Conservation (phyloP, 2,113 vertebrate genomes). For the Oreochromis niloticus region DNA sequence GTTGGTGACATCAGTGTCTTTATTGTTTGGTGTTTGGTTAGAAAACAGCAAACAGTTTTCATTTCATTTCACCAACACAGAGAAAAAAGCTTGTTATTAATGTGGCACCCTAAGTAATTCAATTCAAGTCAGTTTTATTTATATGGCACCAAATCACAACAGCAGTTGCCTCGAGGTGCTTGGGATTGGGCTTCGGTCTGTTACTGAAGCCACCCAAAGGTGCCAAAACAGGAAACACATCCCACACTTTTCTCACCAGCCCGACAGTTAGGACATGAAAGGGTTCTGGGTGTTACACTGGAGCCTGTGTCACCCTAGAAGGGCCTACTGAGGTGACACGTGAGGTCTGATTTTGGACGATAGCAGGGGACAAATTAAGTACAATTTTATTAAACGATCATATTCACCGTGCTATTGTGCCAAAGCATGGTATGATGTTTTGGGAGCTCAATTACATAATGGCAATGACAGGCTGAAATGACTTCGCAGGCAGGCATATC, state of each 20-base stretch:
- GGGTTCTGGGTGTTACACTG: constrained; percentile 26
- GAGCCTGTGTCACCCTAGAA: constrained; percentile 14
- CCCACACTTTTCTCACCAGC: constrained; percentile 45
- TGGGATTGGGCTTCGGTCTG: background rate
- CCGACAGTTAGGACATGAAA: constrained; percentile 53
- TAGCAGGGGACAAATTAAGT: background rate
- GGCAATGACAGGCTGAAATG: background rate
- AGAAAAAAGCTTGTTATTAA: background rate
- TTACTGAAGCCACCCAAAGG: constrained; percentile 19
- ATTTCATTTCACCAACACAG: background rate
- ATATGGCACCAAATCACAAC: background rate
- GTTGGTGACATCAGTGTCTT: background rate
- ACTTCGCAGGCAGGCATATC: rapidly evolving
- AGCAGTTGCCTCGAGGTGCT: background rate
- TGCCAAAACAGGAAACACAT: constrained; percentile 57
- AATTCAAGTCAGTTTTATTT: background rate
- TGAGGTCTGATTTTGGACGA: background rate
- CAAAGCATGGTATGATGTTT: background rate
- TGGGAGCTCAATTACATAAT: background rate
- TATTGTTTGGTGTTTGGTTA: background rate
- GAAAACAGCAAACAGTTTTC: background rate
- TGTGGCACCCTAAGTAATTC: background rate
- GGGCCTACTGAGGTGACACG: constrained; percentile 34
- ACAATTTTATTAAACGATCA: background rate
- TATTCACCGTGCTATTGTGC: background rate